Conservation (phyloP, 2,113 vertebrate species). For the Bubo scandiacus region DNA sequence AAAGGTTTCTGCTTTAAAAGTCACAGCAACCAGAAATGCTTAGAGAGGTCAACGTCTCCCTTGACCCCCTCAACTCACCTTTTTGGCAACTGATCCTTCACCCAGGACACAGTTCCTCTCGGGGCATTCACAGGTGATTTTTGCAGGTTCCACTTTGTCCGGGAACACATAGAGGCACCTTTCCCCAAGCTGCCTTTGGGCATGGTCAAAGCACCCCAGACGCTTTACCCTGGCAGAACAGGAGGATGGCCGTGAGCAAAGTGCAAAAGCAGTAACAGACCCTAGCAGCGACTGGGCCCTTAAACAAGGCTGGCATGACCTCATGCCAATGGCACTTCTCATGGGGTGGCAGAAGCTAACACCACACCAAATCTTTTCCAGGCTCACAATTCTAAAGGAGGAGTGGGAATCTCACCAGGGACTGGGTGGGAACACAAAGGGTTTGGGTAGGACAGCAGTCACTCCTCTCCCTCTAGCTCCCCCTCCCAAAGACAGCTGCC, state of each 20-base stretch:
- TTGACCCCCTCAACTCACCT: constrained; percentile 71
- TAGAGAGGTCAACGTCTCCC: not conserved
- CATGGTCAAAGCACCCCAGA: constrained; percentile 95
- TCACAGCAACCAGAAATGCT: not conserved
- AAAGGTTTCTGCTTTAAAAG: constrained; percentile 30
- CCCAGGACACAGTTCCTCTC: constrained; percentile 88
- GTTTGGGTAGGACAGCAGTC: not conserved
- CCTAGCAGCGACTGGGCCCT: not conserved
- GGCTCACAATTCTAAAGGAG: not conserved
- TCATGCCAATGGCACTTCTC: not conserved
- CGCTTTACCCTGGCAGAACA: constrained; percentile 84
- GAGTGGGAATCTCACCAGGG: not conserved
- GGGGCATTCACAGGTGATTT: constrained; percentile 91
- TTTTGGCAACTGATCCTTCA: constrained; percentile 90
- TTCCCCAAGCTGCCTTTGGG: constrained; percentile 94
- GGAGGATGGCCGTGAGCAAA: not conserved
- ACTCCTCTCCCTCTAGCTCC: not conserved
- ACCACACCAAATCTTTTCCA: not conserved
- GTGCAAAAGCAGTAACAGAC: not conserved
- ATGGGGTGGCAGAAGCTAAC: not conserved
- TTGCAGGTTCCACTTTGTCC: constrained; percentile 90
- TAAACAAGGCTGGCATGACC: not conserved
- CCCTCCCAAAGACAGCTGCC: not conserved
- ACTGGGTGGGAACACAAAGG: not conserved
- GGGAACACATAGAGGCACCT: constrained; percentile 94